phyloP scores from a whole-genome alignment of 1,140 invertebrate genomes.

The Polypedilum pembai region DNA sequence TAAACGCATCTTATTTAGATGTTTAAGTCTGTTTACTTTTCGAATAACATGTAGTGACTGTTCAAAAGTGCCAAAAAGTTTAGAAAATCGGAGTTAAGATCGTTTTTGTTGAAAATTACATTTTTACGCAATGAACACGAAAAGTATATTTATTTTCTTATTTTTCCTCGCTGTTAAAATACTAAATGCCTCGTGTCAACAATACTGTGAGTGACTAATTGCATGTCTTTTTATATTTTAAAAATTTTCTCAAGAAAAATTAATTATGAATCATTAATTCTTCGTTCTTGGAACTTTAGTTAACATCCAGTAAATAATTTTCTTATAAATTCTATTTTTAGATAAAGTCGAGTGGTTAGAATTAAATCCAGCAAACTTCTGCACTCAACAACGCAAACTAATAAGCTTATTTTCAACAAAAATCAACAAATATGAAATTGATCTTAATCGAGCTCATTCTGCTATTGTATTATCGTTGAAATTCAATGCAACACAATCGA shows the following conservation, averaged over 20 bases:
- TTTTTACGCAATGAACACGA: not conserved
- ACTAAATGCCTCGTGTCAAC: not conserved
- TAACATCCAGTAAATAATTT: not conserved
- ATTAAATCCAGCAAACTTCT: not conserved
- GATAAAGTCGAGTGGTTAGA: not conserved
- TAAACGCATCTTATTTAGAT: not conserved
- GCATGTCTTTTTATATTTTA: not conserved
- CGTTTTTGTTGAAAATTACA: not conserved
- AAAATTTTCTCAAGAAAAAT: not conserved
- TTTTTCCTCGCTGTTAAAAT: not conserved
- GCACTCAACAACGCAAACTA: not conserved
- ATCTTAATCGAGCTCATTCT: not conserved
- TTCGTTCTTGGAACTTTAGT: not conserved
- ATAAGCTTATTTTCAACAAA: not conserved
- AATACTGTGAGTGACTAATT: not conserved
- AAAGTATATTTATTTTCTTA: not conserved
- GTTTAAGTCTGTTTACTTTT: not conserved
- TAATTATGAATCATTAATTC: not conserved
- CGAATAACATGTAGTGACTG: not conserved
- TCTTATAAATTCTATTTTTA: not conserved
- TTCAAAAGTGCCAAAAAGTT: not conserved
- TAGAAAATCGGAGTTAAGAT: not conserved
- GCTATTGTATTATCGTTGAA: not conserved
- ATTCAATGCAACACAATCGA: not conserved
- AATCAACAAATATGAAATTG: slow-evolving; percentile 23